phyloP scores from a whole-genome alignment of 2,888 invertebrate species.

The Nowickia ferox region DNA sequence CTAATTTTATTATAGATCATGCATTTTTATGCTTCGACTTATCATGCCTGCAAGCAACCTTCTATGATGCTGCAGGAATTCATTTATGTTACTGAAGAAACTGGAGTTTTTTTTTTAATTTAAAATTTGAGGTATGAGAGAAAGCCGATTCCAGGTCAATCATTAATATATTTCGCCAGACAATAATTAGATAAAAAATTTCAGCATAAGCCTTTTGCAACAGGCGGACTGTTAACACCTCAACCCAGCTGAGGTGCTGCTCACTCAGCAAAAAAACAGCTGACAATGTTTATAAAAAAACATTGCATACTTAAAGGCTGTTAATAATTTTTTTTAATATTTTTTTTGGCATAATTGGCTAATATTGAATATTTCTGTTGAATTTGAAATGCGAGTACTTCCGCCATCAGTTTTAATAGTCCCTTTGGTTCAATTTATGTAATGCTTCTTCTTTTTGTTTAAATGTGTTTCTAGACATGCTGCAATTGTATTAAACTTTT shows the following conservation, averaged over 20 bases:
- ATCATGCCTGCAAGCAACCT: no score
- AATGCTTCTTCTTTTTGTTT: slow-evolving; percentile 11
- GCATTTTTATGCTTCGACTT: no score
- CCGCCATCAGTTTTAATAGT: slow-evolving; percentile 78
- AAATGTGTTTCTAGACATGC: slow-evolving; percentile 69
- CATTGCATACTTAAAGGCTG: neutral
- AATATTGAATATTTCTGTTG: slow-evolving; percentile 8
- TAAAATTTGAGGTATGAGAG: no score
- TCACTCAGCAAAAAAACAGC: neutral
- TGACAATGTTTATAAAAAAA: neutral
- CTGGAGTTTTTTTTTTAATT: no score
- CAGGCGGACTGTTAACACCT: neutral
- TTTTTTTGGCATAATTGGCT: neutral
- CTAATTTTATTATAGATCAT: no score
- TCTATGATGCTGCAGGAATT: neutral
- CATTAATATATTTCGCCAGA: neutral
- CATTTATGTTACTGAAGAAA: no score
- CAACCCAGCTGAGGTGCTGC: neutral
- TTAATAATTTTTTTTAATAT: neutral
- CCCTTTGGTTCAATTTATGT: slow-evolving; percentile 74
- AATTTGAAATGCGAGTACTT: neutral
- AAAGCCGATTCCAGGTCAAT: neutral
- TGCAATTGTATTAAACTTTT: slow-evolving; percentile 68
- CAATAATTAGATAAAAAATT: neutral
- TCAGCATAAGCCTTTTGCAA: neutral